Evolutionary conservation across 2,888 invertebrate species (phyloP).

Genomic region (Keiferia lycopersicella): DNA sequence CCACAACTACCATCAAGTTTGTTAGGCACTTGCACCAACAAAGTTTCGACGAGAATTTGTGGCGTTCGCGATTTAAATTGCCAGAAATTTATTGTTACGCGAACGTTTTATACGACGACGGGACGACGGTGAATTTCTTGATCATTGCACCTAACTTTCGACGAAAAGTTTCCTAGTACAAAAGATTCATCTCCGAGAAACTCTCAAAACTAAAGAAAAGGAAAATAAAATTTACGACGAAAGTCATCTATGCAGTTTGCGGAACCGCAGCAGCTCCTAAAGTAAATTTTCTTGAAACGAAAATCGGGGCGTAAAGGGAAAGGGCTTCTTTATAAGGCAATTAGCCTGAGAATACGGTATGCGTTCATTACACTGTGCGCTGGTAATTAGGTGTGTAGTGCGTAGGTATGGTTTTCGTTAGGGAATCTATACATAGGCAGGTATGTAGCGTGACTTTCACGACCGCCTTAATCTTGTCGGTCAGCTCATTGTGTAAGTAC

Average conservation of each 20-base stretch:
- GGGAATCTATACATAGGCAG: background rate
- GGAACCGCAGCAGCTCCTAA: constrained; percentile 31
- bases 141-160: background rate
- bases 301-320: constrained; percentile 47
- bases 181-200: background rate
- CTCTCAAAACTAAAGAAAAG: constrained; percentile 27
- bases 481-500: constrained; percentile 2
- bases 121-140: constrained; percentile 7
- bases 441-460: constrained; percentile 1
- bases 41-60: constrained; percentile 26
- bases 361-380: constrained; percentile 56
- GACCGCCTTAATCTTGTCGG: constrained; percentile 31
- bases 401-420: constrained; percentile 31
- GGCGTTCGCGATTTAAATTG: constrained; percentile 23
- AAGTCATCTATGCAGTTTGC: constrained; percentile 32
- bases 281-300: constrained; percentile 48
- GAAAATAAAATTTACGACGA: constrained; percentile 34
- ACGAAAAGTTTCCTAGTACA: background rate
- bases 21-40: constrained; percentile 24
- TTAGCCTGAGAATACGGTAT: constrained; percentile 61
- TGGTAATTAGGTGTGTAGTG: constrained; percentile 47
- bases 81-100: constrained; percentile 20
- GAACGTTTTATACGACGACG: constrained; percentile 5
- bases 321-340: constrained; percentile 60
- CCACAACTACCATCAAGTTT: constrained; percentile 31